Evolutionary conservation across 1,140 invertebrate species (phyloP).

Genomic region (Tyrophagus putrescentiae): DNA sequence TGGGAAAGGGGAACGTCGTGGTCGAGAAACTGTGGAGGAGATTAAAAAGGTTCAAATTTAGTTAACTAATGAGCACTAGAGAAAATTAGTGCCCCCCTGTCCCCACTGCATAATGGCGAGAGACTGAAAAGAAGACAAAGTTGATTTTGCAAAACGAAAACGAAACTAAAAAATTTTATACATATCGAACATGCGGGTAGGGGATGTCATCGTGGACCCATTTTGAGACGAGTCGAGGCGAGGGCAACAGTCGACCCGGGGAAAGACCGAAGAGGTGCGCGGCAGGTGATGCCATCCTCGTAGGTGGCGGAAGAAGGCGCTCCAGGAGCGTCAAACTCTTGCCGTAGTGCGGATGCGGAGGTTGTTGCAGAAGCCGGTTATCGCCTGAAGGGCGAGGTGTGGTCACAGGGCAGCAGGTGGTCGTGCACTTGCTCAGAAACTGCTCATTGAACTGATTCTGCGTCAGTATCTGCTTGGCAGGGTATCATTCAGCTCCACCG

Average conservation of each 20-base stretch:
- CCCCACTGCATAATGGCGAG: constrained; percentile 58
- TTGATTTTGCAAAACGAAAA: constrained; percentile 58
- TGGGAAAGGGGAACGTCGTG: constrained; percentile 49
- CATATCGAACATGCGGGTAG: constrained; percentile 64
- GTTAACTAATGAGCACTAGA: constrained; percentile 18
- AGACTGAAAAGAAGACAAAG: constrained; percentile 48
- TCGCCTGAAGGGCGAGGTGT: constrained; percentile 57
- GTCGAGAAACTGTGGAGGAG: constrained; percentile 41
- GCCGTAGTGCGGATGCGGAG: constrained; percentile 63
- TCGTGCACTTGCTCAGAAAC: constrained; percentile 31
- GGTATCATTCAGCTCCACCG: constrained; percentile 17
- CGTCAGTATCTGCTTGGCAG: background rate
- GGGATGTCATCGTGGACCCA: constrained; percentile 77
- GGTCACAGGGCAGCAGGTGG: constrained; percentile 50
- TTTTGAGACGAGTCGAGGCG: constrained; percentile 62
- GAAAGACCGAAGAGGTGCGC: background rate
- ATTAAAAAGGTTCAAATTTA: constrained; percentile 49
- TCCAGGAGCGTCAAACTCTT: constrained; percentile 64
- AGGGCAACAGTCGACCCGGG: constrained; percentile 43
- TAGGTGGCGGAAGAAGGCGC: constrained; percentile 68
- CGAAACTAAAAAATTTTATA: constrained; percentile 51
- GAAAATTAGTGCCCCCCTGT: constrained; percentile 22
- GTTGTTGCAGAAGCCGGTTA: constrained; percentile 82
- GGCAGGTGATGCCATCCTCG: constrained; percentile 60
- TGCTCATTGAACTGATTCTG: constrained; percentile 7